Evolutionary conservation across 1,140 invertebrate species (phyloP).

Genomic region (Neotoxoptera formosana): DNA sequence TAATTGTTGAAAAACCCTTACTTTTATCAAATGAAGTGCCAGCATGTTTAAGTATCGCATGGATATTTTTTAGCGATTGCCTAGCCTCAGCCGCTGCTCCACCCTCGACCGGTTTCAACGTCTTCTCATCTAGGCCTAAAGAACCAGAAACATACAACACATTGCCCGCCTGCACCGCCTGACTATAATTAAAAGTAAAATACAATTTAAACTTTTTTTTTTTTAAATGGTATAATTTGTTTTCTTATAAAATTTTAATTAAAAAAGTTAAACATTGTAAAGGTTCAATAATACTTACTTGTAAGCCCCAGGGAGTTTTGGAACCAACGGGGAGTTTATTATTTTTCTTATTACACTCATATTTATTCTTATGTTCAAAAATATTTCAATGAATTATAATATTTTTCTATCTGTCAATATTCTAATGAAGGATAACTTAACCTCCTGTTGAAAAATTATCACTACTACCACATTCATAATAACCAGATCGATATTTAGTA

Average conservation of each 20-base stretch:
- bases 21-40: slow-evolving; percentile 28
- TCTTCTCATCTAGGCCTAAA: slow-evolving; percentile 43
- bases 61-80: slow-evolving; percentile 48
- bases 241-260: slow-evolving; percentile 14
- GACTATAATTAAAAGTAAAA: slow-evolving; percentile 36
- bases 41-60: slow-evolving; percentile 44
- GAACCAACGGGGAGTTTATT: slow-evolving; percentile 41
- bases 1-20: not conserved
- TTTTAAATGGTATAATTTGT: not conserved
- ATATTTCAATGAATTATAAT: not conserved
- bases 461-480: not conserved
- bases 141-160: slow-evolving; percentile 49
- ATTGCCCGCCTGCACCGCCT: slow-evolving; percentile 34
- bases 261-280: not conserved
- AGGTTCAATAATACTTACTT: slow-evolving; percentile 28
- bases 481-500: not conserved
- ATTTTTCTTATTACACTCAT: slow-evolving; percentile 34
- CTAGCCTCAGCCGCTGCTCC: slow-evolving; percentile 47
- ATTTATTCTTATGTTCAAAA: not conserved
- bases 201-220: slow-evolving; percentile 20
- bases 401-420: not conserved
- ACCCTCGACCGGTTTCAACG: slow-evolving; percentile 41
- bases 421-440: not conserved
- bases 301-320: slow-evolving; percentile 25
- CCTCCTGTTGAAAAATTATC: not conserved